Conservation (phyloP, 2,888 invertebrate genomes). For the Napeogenes sylphis region DNA sequence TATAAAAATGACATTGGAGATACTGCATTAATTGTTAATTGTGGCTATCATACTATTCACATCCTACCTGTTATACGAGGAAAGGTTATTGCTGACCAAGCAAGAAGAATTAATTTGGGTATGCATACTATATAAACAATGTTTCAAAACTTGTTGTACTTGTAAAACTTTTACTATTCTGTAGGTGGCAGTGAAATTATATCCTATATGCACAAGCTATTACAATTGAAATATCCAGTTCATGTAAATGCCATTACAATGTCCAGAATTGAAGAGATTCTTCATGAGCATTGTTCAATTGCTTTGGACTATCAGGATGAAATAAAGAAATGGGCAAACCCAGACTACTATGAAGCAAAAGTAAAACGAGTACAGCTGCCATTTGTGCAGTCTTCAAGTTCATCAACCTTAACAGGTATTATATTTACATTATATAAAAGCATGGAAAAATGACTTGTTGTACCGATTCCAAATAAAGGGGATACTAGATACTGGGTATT, state of each 20-base stretch:
- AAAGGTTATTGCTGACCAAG: slow-evolving; percentile 81
- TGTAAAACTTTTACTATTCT: slow-evolving; percentile 19
- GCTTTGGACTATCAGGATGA: slow-evolving; percentile 88
- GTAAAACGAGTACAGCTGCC: slow-evolving; percentile 93
- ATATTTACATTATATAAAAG: too few relatives aligned
- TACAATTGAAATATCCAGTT: slow-evolving; percentile 95
- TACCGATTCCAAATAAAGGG: too few relatives aligned
- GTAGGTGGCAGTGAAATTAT: slow-evolving; percentile 88
- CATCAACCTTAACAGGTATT: slow-evolving; percentile 80
- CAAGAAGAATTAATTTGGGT: slow-evolving; percentile 90
- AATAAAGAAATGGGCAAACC: slow-evolving; percentile 87
- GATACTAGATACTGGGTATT: too few relatives aligned
- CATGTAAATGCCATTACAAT: slow-evolving; percentile 92
- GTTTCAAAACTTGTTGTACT: not conserved
- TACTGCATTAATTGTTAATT: slow-evolving; percentile 86
- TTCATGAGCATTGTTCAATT: slow-evolving; percentile 88
- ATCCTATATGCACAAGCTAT: slow-evolving; percentile 88
- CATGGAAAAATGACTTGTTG: too few relatives aligned
- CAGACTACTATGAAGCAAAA: slow-evolving; percentile 88
- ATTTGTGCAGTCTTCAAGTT: slow-evolving; percentile 80
- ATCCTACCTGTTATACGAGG: slow-evolving; percentile 89
- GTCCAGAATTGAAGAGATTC: slow-evolving; percentile 90
- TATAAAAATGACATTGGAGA: slow-evolving; percentile 79
- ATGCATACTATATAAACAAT: slow-evolving; percentile 12
- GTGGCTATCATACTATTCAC: slow-evolving; percentile 93